Evolutionary conservation across 1,140 invertebrate genomes (phyloP), one percentile per base, ranked within the genome.

Genomic region (Battus philenor): DNA sequence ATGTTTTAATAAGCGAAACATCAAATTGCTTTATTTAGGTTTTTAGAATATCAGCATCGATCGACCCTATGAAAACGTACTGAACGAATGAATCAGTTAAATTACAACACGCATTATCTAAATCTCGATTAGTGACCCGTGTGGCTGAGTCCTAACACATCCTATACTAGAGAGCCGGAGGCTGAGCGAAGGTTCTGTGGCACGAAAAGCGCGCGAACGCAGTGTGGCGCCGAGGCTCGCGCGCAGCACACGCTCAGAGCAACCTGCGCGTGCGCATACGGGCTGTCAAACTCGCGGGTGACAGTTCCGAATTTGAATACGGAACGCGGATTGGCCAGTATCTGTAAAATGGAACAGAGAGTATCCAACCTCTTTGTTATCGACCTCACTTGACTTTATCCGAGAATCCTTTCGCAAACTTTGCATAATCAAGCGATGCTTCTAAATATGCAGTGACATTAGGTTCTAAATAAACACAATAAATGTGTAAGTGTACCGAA

Each of bases 191-290:
- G 77, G 77, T 69, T 77, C 70, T 52, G 49, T 65, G 54, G 62
- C 63, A 68, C 71, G 70, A 84, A 84, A 84, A 84, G 80, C 80
- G 76, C 80, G 80, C 74, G 78, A 84, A 84, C 64, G 67, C 78
- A 84, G 80, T 84, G 68, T 66, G 52, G 70, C 68, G 78, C 70
- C 69, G 76, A 70, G 65, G 68, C 58, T 51, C 76, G 80, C 57
- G 74, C 76, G 77, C 80, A 60, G 38, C 64, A 71, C 80, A 84
- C 77, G 79, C 71, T 69, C 68, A 73, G 50, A 66, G 64, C 52
- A 44, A 34, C 49, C 70, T 72, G 76, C 66, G 76, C 65, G 65
- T 59, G 72, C 67, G 60, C 60, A 50, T 50, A 61, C 53, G 49
- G 58, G 47, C 68, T 70, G 63, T 67, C 74, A 66, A 59, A 64